phyloP scores from a whole-genome alignment of 2,797 vertebrate genomes.

The Sebastes umbrosus region DNA sequence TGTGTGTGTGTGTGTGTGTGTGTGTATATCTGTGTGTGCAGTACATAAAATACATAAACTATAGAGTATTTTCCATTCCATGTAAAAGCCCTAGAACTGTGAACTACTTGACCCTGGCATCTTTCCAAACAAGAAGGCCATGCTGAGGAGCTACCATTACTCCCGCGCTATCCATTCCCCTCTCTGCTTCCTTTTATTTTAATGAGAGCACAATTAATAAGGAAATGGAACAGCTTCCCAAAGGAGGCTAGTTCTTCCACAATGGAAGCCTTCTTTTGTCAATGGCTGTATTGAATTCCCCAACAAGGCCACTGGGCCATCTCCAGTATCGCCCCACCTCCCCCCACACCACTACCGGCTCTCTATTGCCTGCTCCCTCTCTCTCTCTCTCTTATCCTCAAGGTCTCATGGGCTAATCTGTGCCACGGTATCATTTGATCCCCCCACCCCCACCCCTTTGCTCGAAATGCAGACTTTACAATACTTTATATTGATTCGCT shows the following conservation, averaged over 20 bases:
- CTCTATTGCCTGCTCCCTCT: slow-evolving; percentile 29
- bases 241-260: slow-evolving; percentile 63
- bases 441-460: slow-evolving; percentile 2
- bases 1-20: not conserved
- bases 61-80: slow-evolving; percentile 24
- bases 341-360: slow-evolving; percentile 4
- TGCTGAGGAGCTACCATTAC: slow-evolving; percentile 61
- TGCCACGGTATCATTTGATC: slow-evolving; percentile 71
- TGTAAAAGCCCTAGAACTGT: slow-evolving; percentile 5
- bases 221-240: slow-evolving; percentile 76
- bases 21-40: not conserved
- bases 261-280: slow-evolving; percentile 80
- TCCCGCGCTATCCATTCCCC: slow-evolving; percentile 47
- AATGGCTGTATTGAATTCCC: slow-evolving; percentile 80
- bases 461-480: slow-evolving; percentile 70
- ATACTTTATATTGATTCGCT: slow-evolving; percentile 74
- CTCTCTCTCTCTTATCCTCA: slow-evolving; percentile 50
- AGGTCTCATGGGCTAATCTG: slow-evolving; percentile 75
- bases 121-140: slow-evolving; percentile 55
- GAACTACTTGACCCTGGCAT: slow-evolving; percentile 64
- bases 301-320: slow-evolving; percentile 71
- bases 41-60: slow-evolving; percentile 45
- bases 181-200: slow-evolving; percentile 70
- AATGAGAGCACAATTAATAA: slow-evolving; percentile 80
- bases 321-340: slow-evolving; percentile 67